Evolutionary conservation across 2,113 vertebrate species (phyloP).

Genomic region (Fulmarus glacialis): DNA sequence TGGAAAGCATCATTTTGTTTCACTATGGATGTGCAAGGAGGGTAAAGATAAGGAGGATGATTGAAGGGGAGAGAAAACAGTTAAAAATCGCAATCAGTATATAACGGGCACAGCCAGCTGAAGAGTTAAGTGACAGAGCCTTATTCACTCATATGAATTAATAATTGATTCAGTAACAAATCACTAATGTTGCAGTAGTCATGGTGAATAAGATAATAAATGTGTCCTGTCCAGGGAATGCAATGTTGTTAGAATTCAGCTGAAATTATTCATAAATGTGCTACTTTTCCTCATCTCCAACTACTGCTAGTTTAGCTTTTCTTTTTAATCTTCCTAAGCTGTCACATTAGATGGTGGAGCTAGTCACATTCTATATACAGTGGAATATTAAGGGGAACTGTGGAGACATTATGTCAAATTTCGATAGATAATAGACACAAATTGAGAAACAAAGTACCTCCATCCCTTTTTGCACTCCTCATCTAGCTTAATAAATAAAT

Average conservation of each 20-base stretch:
- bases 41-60: neutral
- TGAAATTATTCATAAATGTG: constrained; percentile 86
- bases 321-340: constrained; percentile 83
- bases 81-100: neutral
- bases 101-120: neutral
- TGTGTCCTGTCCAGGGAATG: constrained; percentile 81
- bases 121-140: constrained; percentile 78
- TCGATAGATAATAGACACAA: constrained; percentile 75
- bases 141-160: constrained; percentile 79
- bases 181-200: constrained; percentile 85
- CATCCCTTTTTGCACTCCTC: constrained; percentile 27
- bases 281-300: constrained; percentile 80
- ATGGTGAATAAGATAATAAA: constrained; percentile 83
- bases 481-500: constrained; percentile 52
- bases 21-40: neutral
- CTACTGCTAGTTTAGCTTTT: constrained; percentile 79
- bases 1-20: neutral
- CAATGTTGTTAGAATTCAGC: constrained; percentile 82
- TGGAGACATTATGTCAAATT: constrained; percentile 72
- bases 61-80: neutral
- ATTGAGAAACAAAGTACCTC: constrained; percentile 61
- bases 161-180: constrained; percentile 85
- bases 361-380: constrained; percentile 74
- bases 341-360: constrained; percentile 77
- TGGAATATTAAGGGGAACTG: constrained; percentile 74